Base-by-base conservation (phyloP, 2,797 vertebrate species). In the Oreochromis grahami region DNA sequence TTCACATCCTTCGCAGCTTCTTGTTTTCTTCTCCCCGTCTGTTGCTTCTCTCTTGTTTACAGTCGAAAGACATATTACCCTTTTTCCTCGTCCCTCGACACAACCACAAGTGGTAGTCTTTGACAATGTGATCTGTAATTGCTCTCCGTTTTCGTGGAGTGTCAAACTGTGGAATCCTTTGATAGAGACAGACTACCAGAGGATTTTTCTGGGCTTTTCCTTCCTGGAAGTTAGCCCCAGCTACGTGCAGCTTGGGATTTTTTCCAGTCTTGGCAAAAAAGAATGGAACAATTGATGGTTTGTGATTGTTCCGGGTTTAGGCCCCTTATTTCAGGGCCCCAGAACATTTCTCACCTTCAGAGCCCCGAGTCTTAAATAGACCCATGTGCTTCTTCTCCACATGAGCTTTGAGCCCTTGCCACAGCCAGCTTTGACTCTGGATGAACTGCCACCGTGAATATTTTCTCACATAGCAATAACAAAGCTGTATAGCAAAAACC, bases 241-340 rank as follows among this genome's bases (percentile, higher is more conserved):
- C 92, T 91, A 74, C 29, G 78, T 91, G 89, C 81, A 85, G 83
- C 86, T 91, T 87, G 72, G 86, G 88, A 86, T 68, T 80, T 85
- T 93, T 93, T 93, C 90, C 92, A 93, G 82, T 70, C 78, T 80
- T 93, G 89, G 87, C 91, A 76, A 77, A 88, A 87, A 94, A 87
- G 90, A 95, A 86, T 92, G 91, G 93, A 93, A 92, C 93, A 96
- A 92, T 93, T 92, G 89, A 94, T 94, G 90, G 91, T 90, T 87
- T 92, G 93, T 84, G 78, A 92, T 94, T 93, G 89, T 90, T 89
- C 87, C 29, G 55, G 86, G 86, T 91, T 93, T 88, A 88, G 86
- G 82, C 72, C 55, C 81, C 84, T 84, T 91, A 79, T 88, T 93
- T 87, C 56, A 85, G 79, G 11, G 50, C 88, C 79, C 84, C 72